Evolutionary conservation across 1,140 invertebrate genomes (phyloP), one percentile per base, ranked within the genome.

Genomic region (Drosophila gunungcola): DNA sequence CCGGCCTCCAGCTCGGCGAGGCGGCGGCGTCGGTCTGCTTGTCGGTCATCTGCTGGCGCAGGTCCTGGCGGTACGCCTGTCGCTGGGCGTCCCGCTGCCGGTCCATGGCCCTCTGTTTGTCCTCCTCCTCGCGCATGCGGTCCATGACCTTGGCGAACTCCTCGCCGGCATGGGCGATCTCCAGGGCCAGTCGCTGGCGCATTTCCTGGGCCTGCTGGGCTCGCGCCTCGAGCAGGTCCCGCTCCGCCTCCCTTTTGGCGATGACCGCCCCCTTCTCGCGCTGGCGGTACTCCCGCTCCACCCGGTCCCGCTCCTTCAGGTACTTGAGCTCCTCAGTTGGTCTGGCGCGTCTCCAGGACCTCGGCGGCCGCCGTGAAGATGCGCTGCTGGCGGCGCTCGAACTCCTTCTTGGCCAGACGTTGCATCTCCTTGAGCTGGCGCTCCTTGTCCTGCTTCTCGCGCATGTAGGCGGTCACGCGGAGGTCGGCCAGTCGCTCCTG

Each of bases 401-500:
- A 93, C 51, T 92, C 81, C 53, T 93, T 73, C 36, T 92, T 92
- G 34, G 92, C 89, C 36, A 92, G 67, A 29, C 64, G 86, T 36
- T 92, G 85, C 36, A 93, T 92, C 38, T 93, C 81, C 2, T 80
- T 93, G 2, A 93, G 52, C 57, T 93, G 92, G 36, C 91, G 88
- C 56, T 95, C 94, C 54, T 94, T 89, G 80, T 95, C 94, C 39
- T 93, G 92, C 74, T 95, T 95, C 36, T 93, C 80, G 48, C 91
- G 86, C 90, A 95, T 94, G 72, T 94, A 96, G 69, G 95, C 93
- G 73, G 93, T 93, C 54, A 95, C 93, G 73, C 95, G 93, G 60
- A 94, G 81, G 67, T 95, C 95, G 11, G 95, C 93, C 46, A 95
- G 93, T 58, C 93, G 93, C 72, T 94, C 93, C 81, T 95, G 94